Evolutionary conservation across 2,113 vertebrate species (phyloP).

Genomic region (Bombycilla garrulus): DNA sequence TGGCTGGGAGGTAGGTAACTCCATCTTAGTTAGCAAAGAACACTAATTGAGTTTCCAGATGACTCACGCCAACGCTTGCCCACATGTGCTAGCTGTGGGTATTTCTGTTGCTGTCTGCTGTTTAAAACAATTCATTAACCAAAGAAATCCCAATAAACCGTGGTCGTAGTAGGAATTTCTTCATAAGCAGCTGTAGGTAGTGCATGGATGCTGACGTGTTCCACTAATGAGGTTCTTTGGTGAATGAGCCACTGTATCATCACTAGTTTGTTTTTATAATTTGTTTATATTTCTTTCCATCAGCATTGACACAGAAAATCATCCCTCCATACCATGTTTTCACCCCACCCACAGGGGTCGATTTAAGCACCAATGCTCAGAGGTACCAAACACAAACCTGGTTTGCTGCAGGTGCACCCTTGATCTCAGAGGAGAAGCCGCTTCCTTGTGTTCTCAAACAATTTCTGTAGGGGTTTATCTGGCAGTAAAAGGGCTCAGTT

Average conservation of each 20-base stretch:
- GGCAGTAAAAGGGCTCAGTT: not conserved
- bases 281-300: conserved; percentile 76
- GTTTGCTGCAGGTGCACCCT: not conserved
- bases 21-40: conserved; percentile 82
- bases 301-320: conserved; percentile 73
- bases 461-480: not conserved
- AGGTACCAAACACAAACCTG: conserved; percentile 41
- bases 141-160: conserved; percentile 75
- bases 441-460: not conserved
- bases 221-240: conserved; percentile 88
- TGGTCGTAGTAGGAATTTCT: conserved; percentile 69
- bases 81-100: conserved; percentile 90
- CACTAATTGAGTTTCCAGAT: conserved; percentile 80
- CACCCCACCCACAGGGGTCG: conserved; percentile 89
- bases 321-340: conserved; percentile 75
- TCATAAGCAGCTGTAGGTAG: conserved; percentile 80
- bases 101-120: conserved; percentile 88
- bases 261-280: conserved; percentile 74
- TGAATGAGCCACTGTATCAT: conserved; percentile 88
- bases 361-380: conserved; percentile 87
- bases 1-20: conserved; percentile 99
- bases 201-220: conserved; percentile 90
- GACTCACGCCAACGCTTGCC: conserved; percentile 87
- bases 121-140: conserved; percentile 91
- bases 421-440: not conserved